phyloP scores from a whole-genome alignment of 1,140 invertebrate genomes.

The Thaumetopoea pityocampa region DNA sequence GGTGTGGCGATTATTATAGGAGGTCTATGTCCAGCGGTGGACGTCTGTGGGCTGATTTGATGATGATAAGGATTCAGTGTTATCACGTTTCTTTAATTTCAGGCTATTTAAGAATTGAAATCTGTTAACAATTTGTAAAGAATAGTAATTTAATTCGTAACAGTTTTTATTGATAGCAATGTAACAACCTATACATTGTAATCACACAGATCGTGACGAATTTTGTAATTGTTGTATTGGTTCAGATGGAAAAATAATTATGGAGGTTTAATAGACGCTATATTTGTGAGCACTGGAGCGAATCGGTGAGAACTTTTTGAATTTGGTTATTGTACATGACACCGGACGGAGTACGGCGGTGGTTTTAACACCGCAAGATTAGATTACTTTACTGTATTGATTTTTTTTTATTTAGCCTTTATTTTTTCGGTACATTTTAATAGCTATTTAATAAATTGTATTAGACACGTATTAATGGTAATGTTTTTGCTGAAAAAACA shows the following conservation, averaged over 20 bases:
- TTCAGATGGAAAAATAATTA: constrained; percentile 66
- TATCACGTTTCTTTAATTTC: too few relatives aligned
- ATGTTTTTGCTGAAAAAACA: too few relatives aligned
- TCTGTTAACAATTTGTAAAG: constrained; percentile 27
- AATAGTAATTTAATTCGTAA: constrained; percentile 40
- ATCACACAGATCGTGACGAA: constrained; percentile 62
- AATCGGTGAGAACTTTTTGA: constrained; percentile 67
- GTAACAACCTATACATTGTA: constrained; percentile 45
- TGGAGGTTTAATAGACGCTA: constrained; percentile 54
- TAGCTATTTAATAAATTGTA: too few relatives aligned
- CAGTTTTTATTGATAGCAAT: constrained; percentile 43
- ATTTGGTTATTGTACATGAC: constrained; percentile 64
- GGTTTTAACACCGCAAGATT: constrained; percentile 54
- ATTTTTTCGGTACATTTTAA: neutral
- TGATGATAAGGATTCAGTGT: too few relatives aligned
- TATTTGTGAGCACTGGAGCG: constrained; percentile 59
- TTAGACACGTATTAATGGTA: too few relatives aligned
- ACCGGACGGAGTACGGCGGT: constrained; percentile 47
- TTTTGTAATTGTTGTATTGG: constrained; percentile 68
- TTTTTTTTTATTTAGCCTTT: constrained; percentile 16
- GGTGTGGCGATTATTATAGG: too few relatives aligned
- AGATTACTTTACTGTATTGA: constrained; percentile 26
- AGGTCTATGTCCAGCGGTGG: too few relatives aligned
- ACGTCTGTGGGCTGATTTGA: too few relatives aligned
- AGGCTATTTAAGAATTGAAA: too few relatives aligned